These are phyloP conservation scores for Diorhabda elongata DNA, from an alignment of 1,140 invertebrate genomes.

Conservation along the genomic window DNA sequence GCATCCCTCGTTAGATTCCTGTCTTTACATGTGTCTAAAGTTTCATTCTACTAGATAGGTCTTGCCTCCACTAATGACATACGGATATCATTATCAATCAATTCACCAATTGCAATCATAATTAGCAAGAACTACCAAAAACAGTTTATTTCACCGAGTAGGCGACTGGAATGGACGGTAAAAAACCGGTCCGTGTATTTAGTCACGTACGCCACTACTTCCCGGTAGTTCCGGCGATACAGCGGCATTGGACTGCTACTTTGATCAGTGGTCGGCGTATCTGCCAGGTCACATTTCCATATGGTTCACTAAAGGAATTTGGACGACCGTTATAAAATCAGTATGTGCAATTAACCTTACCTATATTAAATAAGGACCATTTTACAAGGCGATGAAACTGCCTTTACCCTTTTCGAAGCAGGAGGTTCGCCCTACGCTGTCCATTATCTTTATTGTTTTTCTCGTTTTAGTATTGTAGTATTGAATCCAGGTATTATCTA, in stretches of 20 bases:
- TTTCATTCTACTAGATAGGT: background rate
- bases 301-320: too few relatives aligned
- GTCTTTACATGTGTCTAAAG: background rate
- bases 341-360: too few relatives aligned
- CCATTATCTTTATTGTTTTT: too few relatives aligned
- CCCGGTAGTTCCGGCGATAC: background rate
- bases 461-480: too few relatives aligned
- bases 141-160: background rate
- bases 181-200: background rate
- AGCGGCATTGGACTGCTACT: background rate
- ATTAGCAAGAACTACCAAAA: background rate
- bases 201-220: background rate
- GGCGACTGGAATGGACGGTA: background rate
- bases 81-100: constrained; percentile 1
- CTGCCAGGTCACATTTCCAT: too few relatives aligned
- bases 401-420: too few relatives aligned
- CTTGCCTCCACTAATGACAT: background rate
- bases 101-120: background rate
- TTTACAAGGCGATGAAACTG: too few relatives aligned
- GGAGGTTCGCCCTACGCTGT: too few relatives aligned
- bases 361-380: too few relatives aligned
- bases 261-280: too few relatives aligned
- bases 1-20: background rate
- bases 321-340: too few relatives aligned
- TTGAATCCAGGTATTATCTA: too few relatives aligned